Evolutionary conservation across 2,797 vertebrate species (phyloP), one percentile per base, ranked within the genome.

Genomic region (Capromys pilorides): DNA sequence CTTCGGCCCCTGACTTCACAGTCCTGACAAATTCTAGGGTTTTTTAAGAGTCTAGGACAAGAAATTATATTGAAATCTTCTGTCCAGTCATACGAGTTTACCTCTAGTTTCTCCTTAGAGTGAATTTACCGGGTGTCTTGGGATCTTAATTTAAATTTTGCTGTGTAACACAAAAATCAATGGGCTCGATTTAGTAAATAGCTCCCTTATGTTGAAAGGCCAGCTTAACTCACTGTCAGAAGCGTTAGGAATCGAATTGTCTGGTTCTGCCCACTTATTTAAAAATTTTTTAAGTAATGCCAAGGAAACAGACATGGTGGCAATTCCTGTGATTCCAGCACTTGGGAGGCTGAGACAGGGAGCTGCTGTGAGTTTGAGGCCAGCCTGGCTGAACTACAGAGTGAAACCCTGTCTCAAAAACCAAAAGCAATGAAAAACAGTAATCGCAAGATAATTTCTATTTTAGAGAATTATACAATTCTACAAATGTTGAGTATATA

Each of bases 201-300:
- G 19, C n/a, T 54, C 54, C 8, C 22, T 86, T 71, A 18, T 49
- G 64, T 73, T 90, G 51, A 88, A 94, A 96, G 66, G 66, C 57
- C 28, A 24, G 2, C n/a, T 51, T 91, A 84, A 67, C 13, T 31
- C 54, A 79, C 41, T 41, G 14, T 73, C 51, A 69, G 28, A 62
- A 87, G 28, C 79, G 16, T 77, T 64, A 54, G n/a, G 45, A 85
- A 79, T 67, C 45, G 79, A 82, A 86, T 93, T 94, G 14, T 93
- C 67, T 69, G 26, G 26, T 57, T 86, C 45, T 54, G 28, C 80
- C 49, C 71, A 39, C 33, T 79, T 78, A 67, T 45, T 80, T 26
- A 49, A 22, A 33, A 71, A 8, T 75, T 87, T 94, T 62, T 93
- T 82, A 59, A 69, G 41, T 57, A 81, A 67, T 79, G 41, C 12